phyloP scores from a whole-genome alignment of 1,140 invertebrate genomes.

The Brachystomella parvula region DNA sequence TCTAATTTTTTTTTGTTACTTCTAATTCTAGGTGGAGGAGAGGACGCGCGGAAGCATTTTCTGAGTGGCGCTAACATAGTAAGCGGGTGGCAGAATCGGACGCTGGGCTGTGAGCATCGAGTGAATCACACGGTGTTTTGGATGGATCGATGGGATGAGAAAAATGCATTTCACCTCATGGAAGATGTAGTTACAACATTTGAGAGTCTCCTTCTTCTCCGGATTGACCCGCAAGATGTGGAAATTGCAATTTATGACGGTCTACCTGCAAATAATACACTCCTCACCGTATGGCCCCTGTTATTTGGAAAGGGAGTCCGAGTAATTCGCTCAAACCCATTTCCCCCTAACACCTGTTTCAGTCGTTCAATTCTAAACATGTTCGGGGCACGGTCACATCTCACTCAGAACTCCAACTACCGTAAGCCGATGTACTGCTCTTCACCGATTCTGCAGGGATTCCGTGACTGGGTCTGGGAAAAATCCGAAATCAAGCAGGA shows the following conservation, averaged over 20 bases:
- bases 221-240: neutral
- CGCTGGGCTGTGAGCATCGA: neutral
- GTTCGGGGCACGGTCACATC: neutral
- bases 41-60: neutral
- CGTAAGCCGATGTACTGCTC: neutral
- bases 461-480: neutral
- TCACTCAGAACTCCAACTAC: neutral
- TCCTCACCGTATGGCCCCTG: neutral
- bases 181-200: neutral
- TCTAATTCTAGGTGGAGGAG: too few relatives aligned
- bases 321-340: neutral
- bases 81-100: neutral
- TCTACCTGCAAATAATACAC: neutral
- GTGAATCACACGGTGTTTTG: neutral
- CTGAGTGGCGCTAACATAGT: neutral
- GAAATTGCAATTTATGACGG: neutral
- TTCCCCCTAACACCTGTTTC: neutral
- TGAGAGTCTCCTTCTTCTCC: neutral
- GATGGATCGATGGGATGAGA: neutral
- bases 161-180: neutral
- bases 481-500: neutral
- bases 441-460: neutral
- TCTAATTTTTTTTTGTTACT: too few relatives aligned
- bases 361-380: neutral
- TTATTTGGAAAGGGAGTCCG: neutral